A percentile compares a stretch with the other conserved stretches of the same genome.
These are phyloP conservation scores for Cataglyphis livida DNA, from an alignment of 2,888 invertebrate genomes.

Conservation along the genomic window DNA sequence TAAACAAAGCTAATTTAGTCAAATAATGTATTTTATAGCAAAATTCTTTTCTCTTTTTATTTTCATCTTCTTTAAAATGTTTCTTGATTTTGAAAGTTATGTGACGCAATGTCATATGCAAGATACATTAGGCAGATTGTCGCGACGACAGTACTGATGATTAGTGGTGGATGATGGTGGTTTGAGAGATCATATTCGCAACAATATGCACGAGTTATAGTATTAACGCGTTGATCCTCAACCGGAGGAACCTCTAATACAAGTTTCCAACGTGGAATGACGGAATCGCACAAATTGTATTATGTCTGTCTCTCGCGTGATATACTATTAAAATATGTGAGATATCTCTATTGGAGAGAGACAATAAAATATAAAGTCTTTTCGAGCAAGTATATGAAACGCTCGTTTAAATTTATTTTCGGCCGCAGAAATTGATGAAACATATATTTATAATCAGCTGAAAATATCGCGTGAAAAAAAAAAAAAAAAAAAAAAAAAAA, in stretches of 20 bases:
- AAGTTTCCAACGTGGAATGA: slow-evolving; percentile 29
- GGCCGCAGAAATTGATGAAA: neutral
- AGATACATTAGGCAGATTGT: slow-evolving; percentile 1
- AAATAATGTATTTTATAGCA: neutral
- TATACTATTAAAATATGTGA: neutral
- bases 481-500: neutral
- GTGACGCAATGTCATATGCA: neutral
- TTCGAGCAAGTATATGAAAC: neutral
- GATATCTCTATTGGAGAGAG: neutral
- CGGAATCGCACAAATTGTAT: slow-evolving; percentile 43
- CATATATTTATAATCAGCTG: neutral
- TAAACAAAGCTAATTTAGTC: slow-evolving; percentile 17
- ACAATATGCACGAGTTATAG: slow-evolving; percentile 34
- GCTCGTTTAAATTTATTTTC: slow-evolving; percentile 7
- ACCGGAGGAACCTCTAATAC: slow-evolving; percentile 7
- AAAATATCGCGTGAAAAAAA: neutral
- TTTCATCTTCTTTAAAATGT: neutral
- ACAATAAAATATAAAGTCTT: slow-evolving; percentile 2
- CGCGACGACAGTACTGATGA: slow-evolving; percentile 26
- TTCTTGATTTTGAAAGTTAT: neutral
- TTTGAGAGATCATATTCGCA: slow-evolving; percentile 30
- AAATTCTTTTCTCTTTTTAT: neutral
- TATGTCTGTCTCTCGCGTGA: slow-evolving; percentile 13
- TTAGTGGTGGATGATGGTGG: slow-evolving; percentile 18
- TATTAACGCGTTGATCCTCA: slow-evolving; percentile 41